A percentile compares a stretch with the other conserved stretches of the same genome.
Evolutionary conservation across 2,113 vertebrate species (phyloP).

Genomic region (Alectura lathami): DNA sequence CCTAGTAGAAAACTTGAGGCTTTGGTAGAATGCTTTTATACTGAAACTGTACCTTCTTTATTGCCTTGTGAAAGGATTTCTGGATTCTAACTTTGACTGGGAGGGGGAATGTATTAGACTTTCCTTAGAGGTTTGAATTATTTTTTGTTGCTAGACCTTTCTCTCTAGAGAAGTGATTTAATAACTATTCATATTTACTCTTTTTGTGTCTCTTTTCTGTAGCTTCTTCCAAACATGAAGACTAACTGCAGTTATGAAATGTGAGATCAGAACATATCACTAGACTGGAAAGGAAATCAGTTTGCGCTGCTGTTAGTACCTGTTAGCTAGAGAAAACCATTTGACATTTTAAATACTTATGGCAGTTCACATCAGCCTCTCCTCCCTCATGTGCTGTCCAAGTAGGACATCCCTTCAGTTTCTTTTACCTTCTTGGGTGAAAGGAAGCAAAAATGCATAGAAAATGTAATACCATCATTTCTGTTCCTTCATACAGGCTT

Average conservation of each 20-base stretch:
- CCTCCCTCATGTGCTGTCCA: neutral
- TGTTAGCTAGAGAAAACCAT: neutral
- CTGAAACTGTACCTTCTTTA: neutral
- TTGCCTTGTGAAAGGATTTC: neutral
- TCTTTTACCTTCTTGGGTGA: neutral
- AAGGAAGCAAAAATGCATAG: neutral
- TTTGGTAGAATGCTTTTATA: neutral
- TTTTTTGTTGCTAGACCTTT: neutral
- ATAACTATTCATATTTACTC: neutral
- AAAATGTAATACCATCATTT: neutral
- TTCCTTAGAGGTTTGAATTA: neutral
- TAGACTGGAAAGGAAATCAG: neutral
- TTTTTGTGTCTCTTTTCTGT: neutral
- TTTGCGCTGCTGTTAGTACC: neutral
- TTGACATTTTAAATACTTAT: neutral
- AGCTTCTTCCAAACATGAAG: neutral
- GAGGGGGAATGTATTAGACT: neutral
- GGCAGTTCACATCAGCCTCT: neutral
- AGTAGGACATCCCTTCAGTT: neutral
- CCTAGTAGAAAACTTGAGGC: neutral
- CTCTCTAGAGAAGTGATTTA: neutral
- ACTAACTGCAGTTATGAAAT: neutral
- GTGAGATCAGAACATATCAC: neutral
- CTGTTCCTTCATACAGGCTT: neutral
- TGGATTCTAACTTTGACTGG: neutral